These are phyloP conservation scores for Pollenia labialis DNA, from an alignment of 2,888 invertebrate genomes.

Conservation along the genomic window DNA sequence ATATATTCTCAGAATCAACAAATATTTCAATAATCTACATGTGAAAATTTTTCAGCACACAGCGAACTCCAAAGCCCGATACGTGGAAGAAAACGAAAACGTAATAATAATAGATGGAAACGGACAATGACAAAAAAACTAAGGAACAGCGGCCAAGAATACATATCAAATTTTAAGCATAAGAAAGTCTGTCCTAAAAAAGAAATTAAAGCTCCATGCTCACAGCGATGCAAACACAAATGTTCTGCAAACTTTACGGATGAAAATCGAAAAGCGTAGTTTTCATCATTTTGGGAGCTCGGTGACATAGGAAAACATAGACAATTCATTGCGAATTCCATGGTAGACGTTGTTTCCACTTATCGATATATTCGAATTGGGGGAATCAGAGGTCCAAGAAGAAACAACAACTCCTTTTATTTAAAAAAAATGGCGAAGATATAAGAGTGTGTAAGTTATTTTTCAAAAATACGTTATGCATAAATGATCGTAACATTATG, in stretches of 20 bases:
- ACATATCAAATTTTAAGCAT: constrained; percentile 5
- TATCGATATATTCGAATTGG: no score
- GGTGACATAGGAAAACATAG: no score
- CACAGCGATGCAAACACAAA: constrained; percentile 10
- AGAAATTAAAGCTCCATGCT: constrained; percentile 5
- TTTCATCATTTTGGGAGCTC: no score
- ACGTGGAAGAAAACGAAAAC: constrained; percentile 26
- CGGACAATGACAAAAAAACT: constrained; percentile 22
- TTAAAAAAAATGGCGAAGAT: constrained; percentile 49
- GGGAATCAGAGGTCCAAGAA: neutral
- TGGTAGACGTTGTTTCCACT: no score
- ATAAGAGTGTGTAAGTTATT: constrained; percentile 61
- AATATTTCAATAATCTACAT: neutral
- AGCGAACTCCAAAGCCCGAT: constrained; percentile 17
- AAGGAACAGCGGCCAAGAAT: constrained; percentile 23
- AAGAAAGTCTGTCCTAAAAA: constrained; percentile 36
- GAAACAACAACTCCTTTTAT: constrained; percentile 61
- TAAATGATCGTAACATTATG: constrained; percentile 50
- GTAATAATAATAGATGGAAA: constrained; percentile 6
- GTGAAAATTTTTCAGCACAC: constrained; percentile 18
- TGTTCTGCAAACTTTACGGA: constrained; percentile 20
- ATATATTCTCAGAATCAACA: neutral
- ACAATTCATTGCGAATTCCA: no score
- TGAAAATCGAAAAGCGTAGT: constrained; percentile 4
- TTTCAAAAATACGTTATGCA: no score